Base-by-base conservation (phyloP, 1,140 invertebrate genomes). In the Drosophila novamexicana region DNA sequence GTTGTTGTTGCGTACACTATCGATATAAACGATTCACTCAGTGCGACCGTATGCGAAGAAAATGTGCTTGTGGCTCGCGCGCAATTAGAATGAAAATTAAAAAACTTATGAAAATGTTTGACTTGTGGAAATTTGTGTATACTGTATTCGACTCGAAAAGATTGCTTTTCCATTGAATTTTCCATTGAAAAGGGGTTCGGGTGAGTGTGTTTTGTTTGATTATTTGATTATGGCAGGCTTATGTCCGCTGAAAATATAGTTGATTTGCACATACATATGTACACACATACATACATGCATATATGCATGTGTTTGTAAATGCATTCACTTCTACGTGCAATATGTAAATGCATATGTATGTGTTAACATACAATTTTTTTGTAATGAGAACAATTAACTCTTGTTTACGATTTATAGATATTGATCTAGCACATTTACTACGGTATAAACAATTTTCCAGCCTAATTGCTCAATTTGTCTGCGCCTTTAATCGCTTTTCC, bases 401-500 rank as follows among this genome's bases (percentile, higher is more conserved):
- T 47, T 36, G 6, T 34, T 7, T n/a, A 36, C 1, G 12, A 18
- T 36, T 45, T 59, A 59, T 45, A 9, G 29, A 47, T 47, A 16
- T 47, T 34, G 14, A 59, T 59, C 57, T 18, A 12, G 1, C 29
- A 47, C 10, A 47, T 36, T 59, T 36, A 10, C 9, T 6, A 58
- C 8, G 42, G 29, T 14, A 18, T 59, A 6, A 18, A 40, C 39
- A 22, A 29, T 34, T 58, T 58, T 32, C 32, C 22, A 16, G 40
- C n/a, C 14, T 59, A 59, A 59, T 59, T 47, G 57, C 32, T 34
- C 44, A 18, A 47, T 59, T 59, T 59, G 57, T 59, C 22, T 57
- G 54, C 2, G 39, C 22, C 32, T 57, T 44, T 44, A 57, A 32
- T 14, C 8, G 57, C 14, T 36, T 59, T 59, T 34, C 14, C 42